Conservation (phyloP, 2,797 vertebrate genomes). For the Forpus xanthops region DNA sequence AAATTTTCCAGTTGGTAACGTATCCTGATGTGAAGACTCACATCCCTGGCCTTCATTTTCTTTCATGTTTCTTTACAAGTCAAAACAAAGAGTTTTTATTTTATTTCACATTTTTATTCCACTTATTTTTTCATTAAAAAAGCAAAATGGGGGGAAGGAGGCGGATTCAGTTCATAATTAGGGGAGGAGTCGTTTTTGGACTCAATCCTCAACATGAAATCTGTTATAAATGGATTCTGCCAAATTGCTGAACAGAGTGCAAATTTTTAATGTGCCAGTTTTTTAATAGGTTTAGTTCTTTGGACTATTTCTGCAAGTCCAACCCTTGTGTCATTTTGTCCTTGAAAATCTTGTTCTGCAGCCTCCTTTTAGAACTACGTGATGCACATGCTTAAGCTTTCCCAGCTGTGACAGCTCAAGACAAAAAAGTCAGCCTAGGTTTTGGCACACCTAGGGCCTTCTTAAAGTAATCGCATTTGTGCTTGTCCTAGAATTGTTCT, state of each 20-base stretch:
- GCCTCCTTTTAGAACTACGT: background rate
- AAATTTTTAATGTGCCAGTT: slow-evolving; percentile 71
- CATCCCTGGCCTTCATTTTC: background rate
- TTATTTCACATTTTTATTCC: background rate
- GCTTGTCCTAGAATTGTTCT: slow-evolving; percentile 57
- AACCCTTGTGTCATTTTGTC: slow-evolving; percentile 60
- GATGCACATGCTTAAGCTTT: slow-evolving; percentile 39
- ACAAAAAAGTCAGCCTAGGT: slow-evolving; percentile 61
- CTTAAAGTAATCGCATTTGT: slow-evolving; percentile 72
- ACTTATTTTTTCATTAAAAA: background rate
- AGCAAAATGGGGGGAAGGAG: background rate
- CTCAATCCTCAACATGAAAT: slow-evolving; percentile 68
- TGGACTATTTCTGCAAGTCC: slow-evolving; percentile 64
- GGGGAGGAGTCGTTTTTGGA: slow-evolving; percentile 74
- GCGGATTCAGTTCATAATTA: slow-evolving; percentile 70
- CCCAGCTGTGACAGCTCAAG: slow-evolving; percentile 37
- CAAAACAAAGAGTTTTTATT: slow-evolving; percentile 31
- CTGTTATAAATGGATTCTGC: slow-evolving; percentile 76
- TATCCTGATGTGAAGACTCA: background rate
- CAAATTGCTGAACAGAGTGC: slow-evolving; percentile 72
- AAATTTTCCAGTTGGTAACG: slow-evolving; percentile 60
- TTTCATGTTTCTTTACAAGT: slow-evolving; percentile 9
- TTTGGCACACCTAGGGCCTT: slow-evolving; percentile 65
- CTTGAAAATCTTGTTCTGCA: slow-evolving; percentile 61
- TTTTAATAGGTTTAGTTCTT: slow-evolving; percentile 75